Base-by-base conservation (phyloP, 2,113 vertebrate species). In the Sprattus sprattus region DNA sequence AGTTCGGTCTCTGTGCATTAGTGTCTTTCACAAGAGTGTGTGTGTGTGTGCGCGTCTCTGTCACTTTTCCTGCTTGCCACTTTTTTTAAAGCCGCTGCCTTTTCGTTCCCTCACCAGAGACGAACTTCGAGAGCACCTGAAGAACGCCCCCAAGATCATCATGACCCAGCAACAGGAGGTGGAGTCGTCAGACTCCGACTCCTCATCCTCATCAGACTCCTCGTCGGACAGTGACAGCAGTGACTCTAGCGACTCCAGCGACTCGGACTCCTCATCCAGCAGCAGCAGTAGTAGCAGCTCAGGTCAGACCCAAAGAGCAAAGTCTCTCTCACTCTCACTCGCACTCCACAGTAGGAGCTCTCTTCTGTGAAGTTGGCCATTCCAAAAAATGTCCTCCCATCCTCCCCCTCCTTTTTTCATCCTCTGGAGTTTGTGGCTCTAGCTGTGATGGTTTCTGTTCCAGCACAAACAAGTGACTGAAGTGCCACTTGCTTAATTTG, bases 91-190 rank as follows among this genome's bases (percentile, higher is more conserved):
- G 54, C 20, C 7, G 1, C 13, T 20, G 52, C 18, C 54, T 60
- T 22, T 60, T 20, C 54, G 22, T 60, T 20, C 18, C 54, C 54
- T 6, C 89, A n/a, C 64, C 93, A 99, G 98, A 81, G 98, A 99
- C 92, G 98, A 99, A 91, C 91, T 99, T 46, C 96, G 98, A 52
- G 98, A 99, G 82, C 98, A 99, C 92, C 94, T 99, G 88, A 99
- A 99, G 94, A 99, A 99, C 10, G 98, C 97, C 49, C 98, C 98
- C 0, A 99, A 99, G 93, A 97, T 99, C 86, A 97, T 99, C 87
- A 97, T 98, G 96, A 97, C 98, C 0, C 97, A 99, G 93, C 98
- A 97, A 78, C 98, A 98, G 92, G 97, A 99, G 50, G 95, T 97
- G 0, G 98, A 99, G 75, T 98, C 97, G 1, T 96, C 98, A 0